Conservation (phyloP, 2,797 vertebrate genomes). For the Nyctibius grandis region DNA sequence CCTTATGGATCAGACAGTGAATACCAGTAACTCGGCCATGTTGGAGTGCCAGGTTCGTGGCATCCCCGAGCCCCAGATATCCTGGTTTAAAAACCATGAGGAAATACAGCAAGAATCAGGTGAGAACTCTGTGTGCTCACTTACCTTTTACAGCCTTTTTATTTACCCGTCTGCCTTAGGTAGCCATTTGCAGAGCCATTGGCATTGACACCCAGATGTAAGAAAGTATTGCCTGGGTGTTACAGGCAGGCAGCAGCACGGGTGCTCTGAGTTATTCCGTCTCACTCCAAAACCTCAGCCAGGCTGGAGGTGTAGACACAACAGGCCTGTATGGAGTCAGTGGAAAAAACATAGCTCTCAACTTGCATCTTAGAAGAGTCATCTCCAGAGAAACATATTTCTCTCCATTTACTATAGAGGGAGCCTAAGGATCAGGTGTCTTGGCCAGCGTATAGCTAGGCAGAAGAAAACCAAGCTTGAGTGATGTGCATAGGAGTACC, state of each 20-base stretch:
- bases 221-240: neutral
- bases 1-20: conserved; percentile 82
- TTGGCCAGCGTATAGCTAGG: neutral
- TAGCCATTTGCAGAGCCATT: neutral
- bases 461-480: neutral
- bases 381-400: neutral
- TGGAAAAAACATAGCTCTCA: neutral
- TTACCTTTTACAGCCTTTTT: neutral
- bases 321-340: rapidly evolving
- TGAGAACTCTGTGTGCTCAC: conserved; percentile 64
- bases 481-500: neutral
- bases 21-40: conserved; percentile 85
- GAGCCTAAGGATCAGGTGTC: neutral
- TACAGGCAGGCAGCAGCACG: neutral
- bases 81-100: conserved; percentile 90
- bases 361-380: neutral
- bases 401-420: neutral
- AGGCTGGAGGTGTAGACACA: neutral
- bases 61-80: conserved; percentile 82
- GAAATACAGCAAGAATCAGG: conserved; percentile 85
- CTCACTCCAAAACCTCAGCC: neutral
- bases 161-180: neutral
- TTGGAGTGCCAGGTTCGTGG: conserved; percentile 82
- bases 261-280: neutral
- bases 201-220: rapidly evolving